Evolutionary conservation across 2,797 vertebrate genomes (phyloP).

Genomic region (Triplophysa yarkandensis): DNA sequence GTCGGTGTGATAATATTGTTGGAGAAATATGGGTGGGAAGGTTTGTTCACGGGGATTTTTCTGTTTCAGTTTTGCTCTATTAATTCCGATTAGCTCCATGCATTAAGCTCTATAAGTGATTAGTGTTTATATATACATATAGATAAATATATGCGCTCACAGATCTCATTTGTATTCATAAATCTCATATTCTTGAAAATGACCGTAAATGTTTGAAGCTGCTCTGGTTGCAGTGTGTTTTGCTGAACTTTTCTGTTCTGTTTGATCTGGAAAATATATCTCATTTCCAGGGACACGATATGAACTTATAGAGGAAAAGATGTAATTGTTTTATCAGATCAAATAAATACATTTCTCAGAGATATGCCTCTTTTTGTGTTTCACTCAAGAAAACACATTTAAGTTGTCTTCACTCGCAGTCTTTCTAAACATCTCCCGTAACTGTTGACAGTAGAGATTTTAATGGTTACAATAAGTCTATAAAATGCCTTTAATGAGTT

Average conservation of each 20-base stretch:
- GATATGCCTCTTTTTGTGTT: too few relatives aligned
- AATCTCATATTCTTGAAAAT: background rate
- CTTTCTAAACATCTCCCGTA: background rate
- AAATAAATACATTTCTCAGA: background rate
- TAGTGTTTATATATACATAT: background rate
- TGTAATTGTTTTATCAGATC: background rate
- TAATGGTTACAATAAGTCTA: background rate
- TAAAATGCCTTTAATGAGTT: background rate
- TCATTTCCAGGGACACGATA: background rate
- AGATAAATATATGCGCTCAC: background rate
- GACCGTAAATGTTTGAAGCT: background rate
- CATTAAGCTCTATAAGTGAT: background rate
- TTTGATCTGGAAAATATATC: constrained; percentile 1
- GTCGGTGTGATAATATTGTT: constrained; percentile 22
- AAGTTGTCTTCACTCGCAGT: background rate
- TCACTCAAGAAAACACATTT: too few relatives aligned
- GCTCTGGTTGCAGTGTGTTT: background rate
- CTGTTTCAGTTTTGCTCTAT: constrained; percentile 18
- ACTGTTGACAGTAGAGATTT: background rate
- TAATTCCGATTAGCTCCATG: constrained; percentile 8
- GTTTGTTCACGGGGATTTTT: constrained; percentile 14
- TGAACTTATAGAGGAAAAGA: background rate
- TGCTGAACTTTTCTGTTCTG: background rate
- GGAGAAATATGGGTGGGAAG: constrained; percentile 20
- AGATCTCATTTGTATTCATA: background rate